These are phyloP conservation scores for Riptortus pedestris DNA, from an alignment of 1,140 invertebrate genomes.

Conservation along the genomic window DNA sequence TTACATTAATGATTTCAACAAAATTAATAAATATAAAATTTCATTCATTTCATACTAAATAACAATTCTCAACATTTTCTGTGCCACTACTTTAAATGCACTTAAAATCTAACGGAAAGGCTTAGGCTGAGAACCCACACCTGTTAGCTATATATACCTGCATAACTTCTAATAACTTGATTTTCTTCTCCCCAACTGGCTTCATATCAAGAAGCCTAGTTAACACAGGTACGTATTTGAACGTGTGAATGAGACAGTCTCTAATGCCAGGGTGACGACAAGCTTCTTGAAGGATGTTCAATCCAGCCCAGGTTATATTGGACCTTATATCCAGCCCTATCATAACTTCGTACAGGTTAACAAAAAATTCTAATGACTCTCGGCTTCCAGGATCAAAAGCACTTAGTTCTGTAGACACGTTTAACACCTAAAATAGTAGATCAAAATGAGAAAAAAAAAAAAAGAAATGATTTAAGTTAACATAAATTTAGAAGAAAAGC, in stretches of 20 bases:
- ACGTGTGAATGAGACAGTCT: conserved; percentile 51
- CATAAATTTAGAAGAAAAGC: not conserved
- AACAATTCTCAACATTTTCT: no score
- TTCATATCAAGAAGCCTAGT: conserved; percentile 43
- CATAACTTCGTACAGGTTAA: conserved; percentile 42
- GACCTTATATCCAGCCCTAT: conserved; percentile 35
- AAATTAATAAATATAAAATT: not conserved
- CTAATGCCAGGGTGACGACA: conserved; percentile 47
- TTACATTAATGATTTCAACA: not conserved
- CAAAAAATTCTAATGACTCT: conserved; percentile 43
- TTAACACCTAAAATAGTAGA: not conserved
- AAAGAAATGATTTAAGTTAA: not conserved
- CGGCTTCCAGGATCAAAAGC: conserved; percentile 44
- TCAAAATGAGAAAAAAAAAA: no score
- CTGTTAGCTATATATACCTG: conserved; percentile 4
- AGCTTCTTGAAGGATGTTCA: conserved; percentile 49
- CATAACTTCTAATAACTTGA: conserved; percentile 5
- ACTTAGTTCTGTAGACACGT: not conserved
- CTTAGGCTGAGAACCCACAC: not conserved
- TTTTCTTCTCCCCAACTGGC: conserved; percentile 2
- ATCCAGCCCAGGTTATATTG: conserved; percentile 43
- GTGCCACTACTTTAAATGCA: no score
- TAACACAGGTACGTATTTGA: conserved; percentile 54
- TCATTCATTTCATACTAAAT: not conserved
- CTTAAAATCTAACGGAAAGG: not conserved